Conservation (phyloP, 1,140 invertebrate genomes). For the Sarcophaga peregrina region DNA sequence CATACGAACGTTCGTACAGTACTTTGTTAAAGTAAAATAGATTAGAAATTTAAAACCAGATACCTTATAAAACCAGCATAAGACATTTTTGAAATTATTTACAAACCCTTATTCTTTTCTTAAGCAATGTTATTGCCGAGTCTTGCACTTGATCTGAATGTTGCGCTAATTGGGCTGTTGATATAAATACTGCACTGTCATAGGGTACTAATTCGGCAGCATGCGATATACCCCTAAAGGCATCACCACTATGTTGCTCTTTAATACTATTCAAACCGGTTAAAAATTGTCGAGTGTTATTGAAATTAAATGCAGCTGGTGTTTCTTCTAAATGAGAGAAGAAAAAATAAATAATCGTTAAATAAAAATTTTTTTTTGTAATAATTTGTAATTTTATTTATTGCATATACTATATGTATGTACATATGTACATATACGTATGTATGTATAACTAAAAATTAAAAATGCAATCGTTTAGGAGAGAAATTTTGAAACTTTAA, state of each 20-base stretch:
- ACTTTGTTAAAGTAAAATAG: too few species aligned
- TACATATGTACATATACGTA: too few species aligned
- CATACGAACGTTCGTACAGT: too few species aligned
- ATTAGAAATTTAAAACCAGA: too few species aligned
- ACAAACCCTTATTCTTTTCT: conserved; percentile 70
- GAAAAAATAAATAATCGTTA: neutral
- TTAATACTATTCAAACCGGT: conserved; percentile 64
- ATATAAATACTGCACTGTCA: conserved; percentile 71
- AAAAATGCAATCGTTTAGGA: neutral
- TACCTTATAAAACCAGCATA: neutral
- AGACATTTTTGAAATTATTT: neutral
- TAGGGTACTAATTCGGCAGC: conserved; percentile 70
- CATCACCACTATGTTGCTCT: conserved; percentile 58
- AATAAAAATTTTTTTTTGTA: too few species aligned
- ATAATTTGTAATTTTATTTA: neutral
- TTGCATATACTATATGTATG: neutral
- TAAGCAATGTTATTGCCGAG: conserved; percentile 68
- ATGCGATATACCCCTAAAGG: conserved; percentile 63
- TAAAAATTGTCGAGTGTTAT: conserved; percentile 64
- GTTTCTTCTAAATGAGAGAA: conserved; percentile 50
- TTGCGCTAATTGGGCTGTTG: conserved; percentile 67
- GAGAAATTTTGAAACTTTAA: neutral
- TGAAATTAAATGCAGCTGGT: conserved; percentile 62
- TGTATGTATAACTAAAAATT: neutral
- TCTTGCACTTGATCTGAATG: conserved; percentile 68